phyloP scores from a whole-genome alignment of 53 echinoderm and acorn worm genomes.

The Holothuria scabra region DNA sequence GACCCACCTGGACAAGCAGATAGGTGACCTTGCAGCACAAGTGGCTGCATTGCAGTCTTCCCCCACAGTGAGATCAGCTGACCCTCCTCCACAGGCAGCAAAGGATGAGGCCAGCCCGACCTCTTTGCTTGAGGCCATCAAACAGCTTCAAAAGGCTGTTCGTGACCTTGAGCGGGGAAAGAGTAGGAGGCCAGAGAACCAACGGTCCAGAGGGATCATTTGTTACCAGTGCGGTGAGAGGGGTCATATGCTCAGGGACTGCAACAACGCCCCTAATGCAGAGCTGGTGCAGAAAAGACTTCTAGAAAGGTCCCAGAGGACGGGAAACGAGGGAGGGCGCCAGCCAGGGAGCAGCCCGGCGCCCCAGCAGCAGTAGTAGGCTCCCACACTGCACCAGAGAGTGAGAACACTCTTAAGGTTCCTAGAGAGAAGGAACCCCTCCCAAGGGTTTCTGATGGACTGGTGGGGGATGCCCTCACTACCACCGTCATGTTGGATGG shows the following conservation, averaged over 20 bases:
- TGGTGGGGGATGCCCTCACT: slow-evolving; percentile 51
- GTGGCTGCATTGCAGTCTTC: neutral
- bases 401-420: neutral
- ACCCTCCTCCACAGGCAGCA: slow-evolving; percentile 6
- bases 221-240: slow-evolving; percentile 59
- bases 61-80: neutral
- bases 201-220: neutral
- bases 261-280: slow-evolving; percentile 40
- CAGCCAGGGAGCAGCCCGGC: slow-evolving; percentile 53
- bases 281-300: slow-evolving; percentile 45
- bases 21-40: neutral
- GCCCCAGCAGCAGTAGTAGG: slow-evolving; percentile 1
- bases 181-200: neutral
- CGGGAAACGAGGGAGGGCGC: slow-evolving; percentile 60
- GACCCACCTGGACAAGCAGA: neutral
- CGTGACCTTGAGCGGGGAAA: neutral
- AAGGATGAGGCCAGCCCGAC: slow-evolving; percentile 16
- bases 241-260: slow-evolving; percentile 49
- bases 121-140: neutral
- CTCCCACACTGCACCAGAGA: neutral
- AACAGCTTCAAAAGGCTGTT: too few species aligned
- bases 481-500: slow-evolving; percentile 48
- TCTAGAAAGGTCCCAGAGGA: neutral
- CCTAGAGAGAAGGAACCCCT: too few species aligned
- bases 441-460: slow-evolving; percentile 11